Base-by-base conservation (phyloP, 1,140 invertebrate species). In the Zaprionus vittiger region DNA sequence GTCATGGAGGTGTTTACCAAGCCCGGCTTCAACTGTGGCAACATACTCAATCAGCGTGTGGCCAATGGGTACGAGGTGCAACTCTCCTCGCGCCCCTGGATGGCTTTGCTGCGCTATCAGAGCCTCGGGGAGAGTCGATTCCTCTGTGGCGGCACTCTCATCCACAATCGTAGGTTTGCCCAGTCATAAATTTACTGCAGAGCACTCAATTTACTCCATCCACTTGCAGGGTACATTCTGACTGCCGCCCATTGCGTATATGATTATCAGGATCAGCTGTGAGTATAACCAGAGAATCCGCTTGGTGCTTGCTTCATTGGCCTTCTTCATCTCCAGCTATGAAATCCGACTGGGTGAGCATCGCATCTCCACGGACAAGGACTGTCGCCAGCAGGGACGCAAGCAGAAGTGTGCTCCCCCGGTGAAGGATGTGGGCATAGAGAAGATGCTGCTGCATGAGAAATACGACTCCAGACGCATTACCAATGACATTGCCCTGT, bases 401-500 rank as follows among this genome's bases (percentile, higher is more conserved):
- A 85, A 92, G 17, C 71, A 91, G 80, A 63, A 91, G 37, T 94
- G 94, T 71, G 92, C 94, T 0, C 94, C 94, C 12, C 92, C 92
- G 2, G 93, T 94, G 0, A 44, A 95, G n/a, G 94, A 95, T 79
- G 80, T 96, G 14, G 91, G 91, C 2, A 93, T 96, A 12, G 94
- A 94, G 26, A 93, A 95, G 70, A 90, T 93, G 31, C 94, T 95
- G 9, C 90, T 93, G 3, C 96, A 96, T 74, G 94, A 95, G 60
- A 75, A 94, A 7, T 96, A 96, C 70, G 91, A 93, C 41, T 93
- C 94, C 0, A 71, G 69, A 0, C 92, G 93, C 24, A 94, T 95
- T 38, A 82, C 87, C n/a, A 94, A 96, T 80, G 96, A 97, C 81
- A 95, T 97, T 52, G 96, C 95, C 0, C 79, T 96, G 6, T 69